A percentile compares a stretch with the other conserved stretches of the same genome.
Conservation (phyloP, 2,113 vertebrate genomes). For the Riparia riparia region DNA sequence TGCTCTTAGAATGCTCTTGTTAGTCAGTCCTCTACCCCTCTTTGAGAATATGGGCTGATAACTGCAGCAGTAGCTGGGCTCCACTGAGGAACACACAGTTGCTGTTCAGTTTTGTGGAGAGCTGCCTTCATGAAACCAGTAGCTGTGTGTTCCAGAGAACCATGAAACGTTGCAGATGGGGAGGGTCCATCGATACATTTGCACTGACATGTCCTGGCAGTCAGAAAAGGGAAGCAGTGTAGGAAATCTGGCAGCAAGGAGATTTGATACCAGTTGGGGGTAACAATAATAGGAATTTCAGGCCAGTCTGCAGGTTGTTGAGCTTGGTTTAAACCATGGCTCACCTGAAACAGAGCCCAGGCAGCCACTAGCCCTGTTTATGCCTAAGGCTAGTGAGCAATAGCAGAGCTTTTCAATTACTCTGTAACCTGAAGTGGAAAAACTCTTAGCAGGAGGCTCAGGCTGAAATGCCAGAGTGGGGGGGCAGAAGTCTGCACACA, state of each 20-base stretch:
- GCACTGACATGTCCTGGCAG: background rate
- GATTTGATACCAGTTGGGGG: background rate
- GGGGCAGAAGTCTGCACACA: background rate
- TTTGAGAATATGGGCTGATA: background rate
- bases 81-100: background rate
- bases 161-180: background rate
- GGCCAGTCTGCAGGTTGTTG: background rate
- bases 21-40: background rate
- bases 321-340: background rate
- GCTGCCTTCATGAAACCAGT: background rate
- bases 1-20: background rate
- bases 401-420: conserved; percentile 1
- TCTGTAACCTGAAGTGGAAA: conserved; percentile 6
- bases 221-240: background rate
- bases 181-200: background rate
- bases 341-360: background rate
- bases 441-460: background rate
- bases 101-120: background rate
- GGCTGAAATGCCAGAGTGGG: background rate
- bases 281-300: background rate
- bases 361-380: conserved; percentile 30
- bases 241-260: background rate
- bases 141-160: background rate
- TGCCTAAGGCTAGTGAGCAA: conserved; percentile 35
- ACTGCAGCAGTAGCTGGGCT: background rate